A percentile compares a stretch with the other conserved stretches of the same genome.
Conservation (phyloP, 1,140 invertebrate genomes). For the Drosophila erecta region DNA sequence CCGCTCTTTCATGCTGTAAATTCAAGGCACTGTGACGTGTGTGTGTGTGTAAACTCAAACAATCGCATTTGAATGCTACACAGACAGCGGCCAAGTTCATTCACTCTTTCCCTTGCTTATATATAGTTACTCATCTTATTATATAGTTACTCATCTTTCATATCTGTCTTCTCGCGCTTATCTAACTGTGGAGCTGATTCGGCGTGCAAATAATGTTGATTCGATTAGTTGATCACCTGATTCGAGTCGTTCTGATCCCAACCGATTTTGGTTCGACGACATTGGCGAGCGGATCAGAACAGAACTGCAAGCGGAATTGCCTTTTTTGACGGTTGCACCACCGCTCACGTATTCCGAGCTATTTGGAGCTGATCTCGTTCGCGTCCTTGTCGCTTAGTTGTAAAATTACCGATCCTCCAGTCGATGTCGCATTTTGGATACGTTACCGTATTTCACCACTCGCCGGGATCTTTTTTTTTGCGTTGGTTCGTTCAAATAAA, state of each 20-base stretch:
- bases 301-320: slow-evolving; percentile 31
- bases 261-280: slow-evolving; percentile 12
- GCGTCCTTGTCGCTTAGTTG: slow-evolving; percentile 24
- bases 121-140: no score
- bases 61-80: not conserved
- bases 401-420: slow-evolving; percentile 12
- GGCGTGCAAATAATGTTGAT: slow-evolving; percentile 1
- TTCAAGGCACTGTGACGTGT: slow-evolving; percentile 14
- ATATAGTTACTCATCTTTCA: slow-evolving; percentile 24
- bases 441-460: slow-evolving; percentile 13
- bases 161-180: slow-evolving; percentile 10
- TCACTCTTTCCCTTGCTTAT: slow-evolving; percentile 32
- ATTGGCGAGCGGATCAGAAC: not conserved
- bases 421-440: not conserved
- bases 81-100: slow-evolving; percentile 30
- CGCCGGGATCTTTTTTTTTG: not conserved
- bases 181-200: slow-evolving; percentile 15
- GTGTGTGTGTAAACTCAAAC: slow-evolving; percentile 12
- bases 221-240: not conserved
- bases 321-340: slow-evolving; percentile 8
- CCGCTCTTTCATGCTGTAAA: slow-evolving; percentile 5
- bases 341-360: slow-evolving; percentile 20
- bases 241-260: not conserved
- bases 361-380: slow-evolving; percentile 28
- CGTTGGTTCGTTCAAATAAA: slow-evolving; percentile 2